Base-by-base conservation (phyloP, 2,797 vertebrate genomes). In the Ctenochaetus hawaiiensis region DNA sequence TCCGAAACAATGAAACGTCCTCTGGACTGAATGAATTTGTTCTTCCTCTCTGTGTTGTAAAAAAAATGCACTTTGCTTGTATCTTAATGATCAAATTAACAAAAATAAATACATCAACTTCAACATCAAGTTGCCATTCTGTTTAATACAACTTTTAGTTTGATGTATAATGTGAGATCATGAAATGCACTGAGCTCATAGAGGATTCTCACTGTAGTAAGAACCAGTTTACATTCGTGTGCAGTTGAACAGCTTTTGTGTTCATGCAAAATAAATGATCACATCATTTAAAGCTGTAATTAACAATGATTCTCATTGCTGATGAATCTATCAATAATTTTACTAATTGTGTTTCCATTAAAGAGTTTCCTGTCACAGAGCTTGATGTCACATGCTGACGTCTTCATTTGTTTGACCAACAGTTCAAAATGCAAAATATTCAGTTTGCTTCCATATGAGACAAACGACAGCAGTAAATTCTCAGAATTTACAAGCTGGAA, bases 11-110 rank as follows among this genome's bases (percentile, higher is more conserved):
- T 1, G 2, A 44, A 23, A 8, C 8, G 0, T 49, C 37, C 8
- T 26, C 13, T 20, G 22, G 52, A 13, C 20, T 13, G 17, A 43
- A 56, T 47, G 52, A 41, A 58, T 74, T 17, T 74, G 26, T 76
- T 57, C 34, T 71, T 75, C 20, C 23, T 66, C 18, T 64, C 7
- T 62, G 1, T 23, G 1, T 47, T 8, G 30, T 59, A n/a, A 20
- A 11, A 6, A 20, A 30, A 30, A 56, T 44, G 12, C n/a, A 75
- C 8, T 13, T 13, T 14, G 5, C 2, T 26, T 60, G 57, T 49
- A 54, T 23, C 12, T 34, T 47, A 23, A n/a, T 5, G 6, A 45
- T 52, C 11, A 30, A 30, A 30, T 30, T 30, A 30, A 30, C 30
- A 30, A 11, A 39, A 49, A 48, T n/a, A 39, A 57, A 53, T 61